phyloP scores from a whole-genome alignment of 2,113 vertebrate species.

The Rhizomys pruinosus region DNA sequence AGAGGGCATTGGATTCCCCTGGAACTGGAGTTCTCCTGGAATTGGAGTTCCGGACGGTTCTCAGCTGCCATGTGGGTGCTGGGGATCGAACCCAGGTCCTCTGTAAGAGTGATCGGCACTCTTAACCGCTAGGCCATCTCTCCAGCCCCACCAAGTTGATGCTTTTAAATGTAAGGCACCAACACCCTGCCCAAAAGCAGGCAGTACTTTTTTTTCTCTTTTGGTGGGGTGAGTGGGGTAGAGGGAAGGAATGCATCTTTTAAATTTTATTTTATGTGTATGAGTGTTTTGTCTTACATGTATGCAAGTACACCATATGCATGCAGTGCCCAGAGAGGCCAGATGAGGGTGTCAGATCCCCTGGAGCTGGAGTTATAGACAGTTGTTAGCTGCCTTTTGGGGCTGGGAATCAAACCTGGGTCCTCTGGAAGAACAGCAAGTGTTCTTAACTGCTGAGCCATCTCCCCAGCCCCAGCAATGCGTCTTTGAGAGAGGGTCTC shows the following conservation, averaged over 20 bases:
- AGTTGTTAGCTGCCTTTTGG: neutral
- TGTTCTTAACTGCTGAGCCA: neutral
- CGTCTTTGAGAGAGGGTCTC: neutral
- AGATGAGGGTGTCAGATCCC: neutral
- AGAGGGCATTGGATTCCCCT: no score
- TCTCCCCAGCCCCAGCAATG: neutral
- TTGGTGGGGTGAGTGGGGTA: no score
- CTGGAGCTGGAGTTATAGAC: neutral
- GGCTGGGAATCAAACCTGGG: neutral
- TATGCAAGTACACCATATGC: neutral
- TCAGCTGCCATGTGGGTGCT: no score
- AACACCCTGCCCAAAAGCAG: neutral
- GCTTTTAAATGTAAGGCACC: no score
- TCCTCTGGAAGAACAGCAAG: neutral
- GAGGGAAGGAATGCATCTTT: no score
- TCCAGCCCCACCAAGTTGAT: no score
- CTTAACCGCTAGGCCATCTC: no score
- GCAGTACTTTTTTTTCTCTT: neutral
- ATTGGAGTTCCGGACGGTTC: no score
- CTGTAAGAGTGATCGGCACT: no score
- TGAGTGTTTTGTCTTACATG: neutral
- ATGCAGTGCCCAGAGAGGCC: no score
- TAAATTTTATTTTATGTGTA: neutral
- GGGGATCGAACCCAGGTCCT: no score
- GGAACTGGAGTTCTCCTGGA: no score